Conservation (phyloP, 92 coral and sea anemone species). For the Phenganax marumi region DNA sequence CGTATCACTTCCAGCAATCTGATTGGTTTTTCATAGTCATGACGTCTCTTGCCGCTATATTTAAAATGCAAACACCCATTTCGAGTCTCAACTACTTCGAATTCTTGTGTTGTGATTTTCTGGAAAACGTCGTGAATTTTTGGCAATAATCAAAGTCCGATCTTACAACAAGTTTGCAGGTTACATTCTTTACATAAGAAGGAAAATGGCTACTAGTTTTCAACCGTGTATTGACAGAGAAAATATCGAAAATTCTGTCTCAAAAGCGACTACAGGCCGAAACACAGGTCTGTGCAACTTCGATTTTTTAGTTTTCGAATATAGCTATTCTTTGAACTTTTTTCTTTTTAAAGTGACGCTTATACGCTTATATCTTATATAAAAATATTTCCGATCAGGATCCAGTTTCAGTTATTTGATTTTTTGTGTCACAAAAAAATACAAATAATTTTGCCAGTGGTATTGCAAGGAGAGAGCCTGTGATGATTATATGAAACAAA, state of each 20-base stretch:
- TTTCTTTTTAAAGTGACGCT: too few species aligned
- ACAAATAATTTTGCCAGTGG: too few species aligned
- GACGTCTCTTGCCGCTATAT: slow-evolving; percentile 72
- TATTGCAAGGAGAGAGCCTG: too few species aligned
- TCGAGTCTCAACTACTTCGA: background rate
- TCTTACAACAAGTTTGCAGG: background rate
- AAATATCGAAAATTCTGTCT: slow-evolving; percentile 20
- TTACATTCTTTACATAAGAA: background rate
- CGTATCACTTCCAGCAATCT: slow-evolving; percentile 38
- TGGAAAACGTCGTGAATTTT: background rate
- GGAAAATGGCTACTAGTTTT: slow-evolving; percentile 41
- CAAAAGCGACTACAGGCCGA: background rate
- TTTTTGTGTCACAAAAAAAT: too few species aligned
- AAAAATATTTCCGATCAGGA: too few species aligned
- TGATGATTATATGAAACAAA: too few species aligned
- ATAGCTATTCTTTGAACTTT: too few species aligned
- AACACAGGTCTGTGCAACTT: too few species aligned
- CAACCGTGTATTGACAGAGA: slow-evolving; percentile 26
- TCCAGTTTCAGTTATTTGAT: too few species aligned
- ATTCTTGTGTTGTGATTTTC: slow-evolving; percentile 1
- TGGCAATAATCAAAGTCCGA: background rate
- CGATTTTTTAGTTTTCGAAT: too few species aligned
- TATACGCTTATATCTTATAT: too few species aligned
- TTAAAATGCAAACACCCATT: slow-evolving; percentile 54
- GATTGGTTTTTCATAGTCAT: slow-evolving; percentile 53